These are phyloP conservation scores for Leptinotarsa undecemlineata DNA, from an alignment of 1,140 invertebrate genomes.

Conservation along the genomic window DNA sequence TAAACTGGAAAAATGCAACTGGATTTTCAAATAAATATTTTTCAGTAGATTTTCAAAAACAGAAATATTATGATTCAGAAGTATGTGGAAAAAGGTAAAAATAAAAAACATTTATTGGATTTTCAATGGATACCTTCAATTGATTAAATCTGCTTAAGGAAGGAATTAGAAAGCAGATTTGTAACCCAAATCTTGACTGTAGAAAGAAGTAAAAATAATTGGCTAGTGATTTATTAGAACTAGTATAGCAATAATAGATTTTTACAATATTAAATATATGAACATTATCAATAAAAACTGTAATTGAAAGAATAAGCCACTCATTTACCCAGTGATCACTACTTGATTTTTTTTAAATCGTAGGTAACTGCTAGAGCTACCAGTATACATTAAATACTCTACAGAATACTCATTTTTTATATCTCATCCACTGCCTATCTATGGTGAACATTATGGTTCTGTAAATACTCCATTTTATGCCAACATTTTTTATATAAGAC, in stretches of 20 bases:
- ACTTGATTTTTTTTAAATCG: too few species aligned
- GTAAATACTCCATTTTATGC: conserved; percentile 11
- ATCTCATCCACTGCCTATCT: not conserved
- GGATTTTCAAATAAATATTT: not conserved
- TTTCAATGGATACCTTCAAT: not conserved
- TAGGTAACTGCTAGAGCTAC: not conserved
- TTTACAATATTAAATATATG: too few species aligned
- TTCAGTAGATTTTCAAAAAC: not conserved
- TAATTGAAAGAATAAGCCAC: too few species aligned
- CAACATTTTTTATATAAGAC: conserved; percentile 35
- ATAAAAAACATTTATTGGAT: not conserved
- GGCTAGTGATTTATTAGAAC: too few species aligned
- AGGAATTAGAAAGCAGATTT: too few species aligned
- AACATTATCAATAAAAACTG: too few species aligned
- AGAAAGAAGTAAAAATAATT: too few species aligned
- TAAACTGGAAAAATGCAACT: too few species aligned
- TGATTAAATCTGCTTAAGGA: too few species aligned
- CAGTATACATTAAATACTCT: not conserved
- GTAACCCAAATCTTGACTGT: too few species aligned
- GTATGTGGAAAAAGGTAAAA: not conserved
- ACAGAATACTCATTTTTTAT: conserved; percentile 2
- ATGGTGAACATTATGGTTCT: not conserved
- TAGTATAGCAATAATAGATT: too few species aligned
- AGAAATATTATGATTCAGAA: not conserved
- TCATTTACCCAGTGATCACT: too few species aligned